Evolutionary conservation across 1,140 invertebrate species (phyloP).

Genomic region (Cydia amplana): DNA sequence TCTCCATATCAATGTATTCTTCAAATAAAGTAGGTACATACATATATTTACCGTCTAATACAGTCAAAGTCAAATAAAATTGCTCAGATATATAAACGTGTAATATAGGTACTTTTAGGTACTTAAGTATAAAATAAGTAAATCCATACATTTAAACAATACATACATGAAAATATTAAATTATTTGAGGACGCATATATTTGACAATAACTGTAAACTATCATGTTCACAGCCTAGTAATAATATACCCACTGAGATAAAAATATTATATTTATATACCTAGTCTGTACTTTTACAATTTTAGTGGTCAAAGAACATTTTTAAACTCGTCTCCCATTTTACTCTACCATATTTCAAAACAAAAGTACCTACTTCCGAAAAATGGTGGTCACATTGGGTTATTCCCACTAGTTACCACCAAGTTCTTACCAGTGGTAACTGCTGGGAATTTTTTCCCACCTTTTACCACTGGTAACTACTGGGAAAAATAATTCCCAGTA

Average conservation of each 20-base stretch:
- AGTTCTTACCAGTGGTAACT: too few species aligned
- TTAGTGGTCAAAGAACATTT: not conserved
- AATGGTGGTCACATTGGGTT: too few species aligned
- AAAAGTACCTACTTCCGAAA: too few species aligned
- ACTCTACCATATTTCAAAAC: too few species aligned
- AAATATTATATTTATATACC: constrained; percentile 22
- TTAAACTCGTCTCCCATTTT: too few species aligned
- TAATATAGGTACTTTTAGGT: not conserved
- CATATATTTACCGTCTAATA: not conserved
- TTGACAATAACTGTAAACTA: not conserved
- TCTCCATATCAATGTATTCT: not conserved
- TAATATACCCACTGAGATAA: constrained; percentile 1
- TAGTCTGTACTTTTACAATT: not conserved
- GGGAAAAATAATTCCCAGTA: too few species aligned
- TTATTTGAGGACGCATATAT: not conserved
- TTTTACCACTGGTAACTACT: too few species aligned
- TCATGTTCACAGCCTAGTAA: constrained; percentile 22
- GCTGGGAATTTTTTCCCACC: too few species aligned
- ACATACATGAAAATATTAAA: too few species aligned
- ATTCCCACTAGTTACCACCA: too few species aligned
- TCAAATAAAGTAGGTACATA: not conserved
- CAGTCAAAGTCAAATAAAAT: not conserved
- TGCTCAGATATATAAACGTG: not conserved
- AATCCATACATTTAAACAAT: not conserved
- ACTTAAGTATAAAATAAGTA: not conserved